Evolutionary conservation across 2,797 vertebrate genomes (phyloP).

Genomic region (Anniella stebbinsi): DNA sequence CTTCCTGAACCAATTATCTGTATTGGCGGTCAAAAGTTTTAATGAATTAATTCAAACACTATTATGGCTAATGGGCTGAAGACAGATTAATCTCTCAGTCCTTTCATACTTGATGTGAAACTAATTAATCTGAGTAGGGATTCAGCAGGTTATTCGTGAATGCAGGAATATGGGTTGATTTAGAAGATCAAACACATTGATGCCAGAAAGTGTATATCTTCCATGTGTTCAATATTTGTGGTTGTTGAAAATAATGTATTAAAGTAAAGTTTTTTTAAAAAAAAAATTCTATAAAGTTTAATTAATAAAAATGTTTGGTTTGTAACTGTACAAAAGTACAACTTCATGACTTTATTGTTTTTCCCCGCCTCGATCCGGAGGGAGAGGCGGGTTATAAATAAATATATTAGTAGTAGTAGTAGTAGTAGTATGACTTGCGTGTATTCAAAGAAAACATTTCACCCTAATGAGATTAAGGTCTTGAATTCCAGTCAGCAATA

Average conservation of each 20-base stretch:
- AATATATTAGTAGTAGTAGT: no score
- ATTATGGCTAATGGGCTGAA: conserved; percentile 73
- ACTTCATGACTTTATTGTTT: background rate
- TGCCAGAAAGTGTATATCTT: conserved; percentile 17
- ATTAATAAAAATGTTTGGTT: background rate
- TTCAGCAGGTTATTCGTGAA: conserved; percentile 67
- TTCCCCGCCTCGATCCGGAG: no score
- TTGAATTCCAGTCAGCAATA: background rate
- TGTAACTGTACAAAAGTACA: background rate
- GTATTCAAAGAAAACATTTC: background rate
- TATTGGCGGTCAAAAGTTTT: conserved; percentile 70
- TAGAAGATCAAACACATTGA: conserved; percentile 58
- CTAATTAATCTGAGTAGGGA: conserved; percentile 72
- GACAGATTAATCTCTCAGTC: conserved; percentile 76
- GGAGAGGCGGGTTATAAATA: no score
- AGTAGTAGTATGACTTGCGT: no score
- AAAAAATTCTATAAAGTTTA: no score
- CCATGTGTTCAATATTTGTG: background rate
- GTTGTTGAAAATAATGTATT: background rate
- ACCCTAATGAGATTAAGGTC: background rate
- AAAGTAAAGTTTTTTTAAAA: background rate
- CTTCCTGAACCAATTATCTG: conserved; percentile 47
- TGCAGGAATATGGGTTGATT: conserved; percentile 39
- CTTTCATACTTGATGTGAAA: conserved; percentile 70
- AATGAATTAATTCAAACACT: conserved; percentile 77